phyloP scores from a whole-genome alignment of 2,113 vertebrate species.

The Collichthys lucidus region DNA sequence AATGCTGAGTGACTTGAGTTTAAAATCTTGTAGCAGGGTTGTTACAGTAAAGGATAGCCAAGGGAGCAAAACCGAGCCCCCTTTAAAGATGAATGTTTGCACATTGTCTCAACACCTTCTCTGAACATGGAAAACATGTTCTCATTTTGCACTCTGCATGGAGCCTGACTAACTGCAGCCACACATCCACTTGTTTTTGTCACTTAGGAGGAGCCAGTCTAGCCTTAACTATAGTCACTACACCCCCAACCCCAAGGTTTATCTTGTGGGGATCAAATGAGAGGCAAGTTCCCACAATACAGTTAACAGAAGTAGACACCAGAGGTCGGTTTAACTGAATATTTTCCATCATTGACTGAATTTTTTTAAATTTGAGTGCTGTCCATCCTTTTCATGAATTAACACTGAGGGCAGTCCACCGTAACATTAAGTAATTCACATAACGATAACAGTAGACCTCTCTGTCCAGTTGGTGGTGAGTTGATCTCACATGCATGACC shows the following conservation, averaged over 20 bases:
- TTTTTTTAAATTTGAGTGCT: too few species aligned
- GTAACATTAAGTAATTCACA: too few species aligned
- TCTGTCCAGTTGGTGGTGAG: too few species aligned
- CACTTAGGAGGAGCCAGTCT: not conserved
- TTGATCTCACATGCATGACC: too few species aligned
- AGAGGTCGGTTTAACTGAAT: too few species aligned
- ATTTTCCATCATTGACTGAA: too few species aligned
- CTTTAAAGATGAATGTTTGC: slow-evolving; percentile 13
- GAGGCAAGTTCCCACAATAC: not conserved
- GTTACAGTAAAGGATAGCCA: slow-evolving; percentile 22
- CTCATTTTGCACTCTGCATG: slow-evolving; percentile 12
- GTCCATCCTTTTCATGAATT: too few species aligned
- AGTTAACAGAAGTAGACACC: not conserved
- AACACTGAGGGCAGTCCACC: too few species aligned
- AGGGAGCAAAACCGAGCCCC: not conserved
- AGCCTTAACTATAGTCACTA: not conserved
- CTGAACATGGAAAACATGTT: slow-evolving; percentile 6
- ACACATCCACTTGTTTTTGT: not conserved
- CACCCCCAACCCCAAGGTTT: not conserved
- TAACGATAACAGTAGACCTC: too few species aligned
- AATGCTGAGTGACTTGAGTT: slow-evolving; percentile 57
- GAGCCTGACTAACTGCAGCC: not conserved
- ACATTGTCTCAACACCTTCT: not conserved
- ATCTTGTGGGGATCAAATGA: not conserved
- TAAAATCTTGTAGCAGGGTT: slow-evolving; percentile 46